Conservation (phyloP, 2,113 vertebrate genomes). For the Vidua chalybeata region DNA sequence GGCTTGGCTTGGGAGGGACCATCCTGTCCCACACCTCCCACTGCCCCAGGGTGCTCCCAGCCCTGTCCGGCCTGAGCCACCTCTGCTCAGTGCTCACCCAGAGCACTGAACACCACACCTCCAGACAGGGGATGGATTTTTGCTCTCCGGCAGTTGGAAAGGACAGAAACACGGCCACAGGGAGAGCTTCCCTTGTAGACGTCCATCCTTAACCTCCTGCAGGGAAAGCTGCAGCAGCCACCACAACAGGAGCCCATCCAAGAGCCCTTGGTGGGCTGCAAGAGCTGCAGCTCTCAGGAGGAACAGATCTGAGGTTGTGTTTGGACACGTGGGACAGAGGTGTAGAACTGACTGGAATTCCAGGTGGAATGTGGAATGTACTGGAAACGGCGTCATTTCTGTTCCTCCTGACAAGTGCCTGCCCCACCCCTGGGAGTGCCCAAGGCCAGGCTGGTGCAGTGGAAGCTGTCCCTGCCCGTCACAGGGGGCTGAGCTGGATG, state of each 20-base stretch:
- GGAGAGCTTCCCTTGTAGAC: background rate
- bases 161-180: background rate
- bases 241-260: background rate
- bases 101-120: background rate
- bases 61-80: background rate
- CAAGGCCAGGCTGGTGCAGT: background rate
- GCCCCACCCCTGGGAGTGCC: background rate
- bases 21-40: accelerated
- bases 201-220: background rate
- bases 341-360: background rate
- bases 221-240: background rate
- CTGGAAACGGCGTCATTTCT: background rate
- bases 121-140: background rate
- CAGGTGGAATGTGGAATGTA: background rate
- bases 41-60: background rate
- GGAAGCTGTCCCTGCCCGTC: background rate
- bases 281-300: background rate
- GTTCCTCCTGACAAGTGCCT: background rate
- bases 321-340: background rate
- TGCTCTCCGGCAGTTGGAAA: accelerated
- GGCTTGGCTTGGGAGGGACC: background rate
- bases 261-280: accelerated
- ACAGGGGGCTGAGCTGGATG: background rate
- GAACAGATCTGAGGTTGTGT: background rate
- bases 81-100: background rate